A percentile compares a stretch with the other conserved stretches of the same genome.
These are phyloP conservation scores for Sylvilagus bachmani DNA, from an alignment of 2,113 vertebrate species.

Conservation along the genomic window DNA sequence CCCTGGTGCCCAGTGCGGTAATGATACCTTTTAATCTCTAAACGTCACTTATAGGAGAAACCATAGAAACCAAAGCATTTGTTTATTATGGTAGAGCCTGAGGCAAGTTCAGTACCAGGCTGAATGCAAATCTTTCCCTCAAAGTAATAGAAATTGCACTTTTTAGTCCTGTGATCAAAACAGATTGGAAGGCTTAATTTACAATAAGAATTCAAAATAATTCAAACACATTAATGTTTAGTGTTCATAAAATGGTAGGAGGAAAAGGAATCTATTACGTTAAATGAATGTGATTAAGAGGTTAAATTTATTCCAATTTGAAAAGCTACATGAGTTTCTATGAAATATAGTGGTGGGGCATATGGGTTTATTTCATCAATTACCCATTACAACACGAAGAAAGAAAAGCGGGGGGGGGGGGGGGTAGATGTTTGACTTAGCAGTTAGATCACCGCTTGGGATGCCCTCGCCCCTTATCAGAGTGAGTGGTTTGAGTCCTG, in stretches of 20 bases:
- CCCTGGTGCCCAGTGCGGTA: neutral
- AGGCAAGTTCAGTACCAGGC: conserved; percentile 31
- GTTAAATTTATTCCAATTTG: conserved; percentile 17
- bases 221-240: neutral
- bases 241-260: neutral
- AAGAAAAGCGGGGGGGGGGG: neutral
- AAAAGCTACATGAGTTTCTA: neutral
- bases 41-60: conserved; percentile 51
- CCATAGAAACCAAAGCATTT: conserved; percentile 27
- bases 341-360: neutral
- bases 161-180: conserved; percentile 32
- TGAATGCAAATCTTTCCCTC: conserved; percentile 15
- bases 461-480: too few relatives aligned
- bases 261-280: neutral
- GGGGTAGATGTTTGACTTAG: too few relatives aligned
- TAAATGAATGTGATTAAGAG: conserved; percentile 19
- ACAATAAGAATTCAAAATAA: neutral
- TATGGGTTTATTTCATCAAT: neutral
- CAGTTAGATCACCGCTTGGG: too few relatives aligned
- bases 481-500: too few relatives aligned
- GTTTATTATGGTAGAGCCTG: neutral
- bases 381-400: neutral
- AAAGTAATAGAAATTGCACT: neutral
- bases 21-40: conserved; percentile 49
- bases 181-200: neutral